Conservation (phyloP, 2,797 vertebrate genomes). For the Clamator glandarius region DNA sequence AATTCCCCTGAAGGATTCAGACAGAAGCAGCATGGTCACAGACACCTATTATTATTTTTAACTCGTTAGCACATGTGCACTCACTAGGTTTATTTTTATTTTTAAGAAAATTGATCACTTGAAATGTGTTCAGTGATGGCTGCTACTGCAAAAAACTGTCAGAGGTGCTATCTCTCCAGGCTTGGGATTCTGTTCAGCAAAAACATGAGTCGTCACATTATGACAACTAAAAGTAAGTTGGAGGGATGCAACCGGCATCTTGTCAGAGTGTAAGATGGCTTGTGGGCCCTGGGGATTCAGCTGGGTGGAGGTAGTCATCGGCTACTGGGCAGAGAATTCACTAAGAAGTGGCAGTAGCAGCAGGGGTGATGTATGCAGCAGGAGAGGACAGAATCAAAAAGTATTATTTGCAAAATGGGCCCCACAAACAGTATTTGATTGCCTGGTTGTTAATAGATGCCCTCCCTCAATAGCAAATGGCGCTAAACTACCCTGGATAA, state of each 20-base stretch:
- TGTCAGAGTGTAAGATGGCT: not conserved
- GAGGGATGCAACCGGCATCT: not conserved
- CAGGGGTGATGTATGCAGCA: not conserved
- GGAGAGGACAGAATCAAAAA: not conserved
- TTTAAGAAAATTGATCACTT: constrained; percentile 8
- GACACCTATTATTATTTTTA: constrained; percentile 61
- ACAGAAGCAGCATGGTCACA: constrained; percentile 38
- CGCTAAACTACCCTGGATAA: not conserved
- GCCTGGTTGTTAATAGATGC: not conserved
- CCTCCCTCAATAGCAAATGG: not conserved
- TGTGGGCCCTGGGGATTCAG: not conserved
- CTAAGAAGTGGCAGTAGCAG: not conserved
- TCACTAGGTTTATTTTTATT: constrained; percentile 18
- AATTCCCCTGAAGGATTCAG: constrained; percentile 12
- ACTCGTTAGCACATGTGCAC: constrained; percentile 38
- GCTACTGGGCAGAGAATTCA: not conserved
- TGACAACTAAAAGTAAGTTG: not conserved
- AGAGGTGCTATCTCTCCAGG: not conserved
- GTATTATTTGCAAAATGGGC: not conserved
- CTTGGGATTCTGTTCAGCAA: not conserved
- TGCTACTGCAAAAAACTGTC: not conserved
- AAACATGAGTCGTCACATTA: not conserved
- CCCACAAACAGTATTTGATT: not conserved
- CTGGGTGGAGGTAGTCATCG: not conserved
- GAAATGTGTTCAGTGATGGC: constrained; percentile 13